Conservation (phyloP, 2,888 invertebrate species). For the Amphipyra berbera region DNA sequence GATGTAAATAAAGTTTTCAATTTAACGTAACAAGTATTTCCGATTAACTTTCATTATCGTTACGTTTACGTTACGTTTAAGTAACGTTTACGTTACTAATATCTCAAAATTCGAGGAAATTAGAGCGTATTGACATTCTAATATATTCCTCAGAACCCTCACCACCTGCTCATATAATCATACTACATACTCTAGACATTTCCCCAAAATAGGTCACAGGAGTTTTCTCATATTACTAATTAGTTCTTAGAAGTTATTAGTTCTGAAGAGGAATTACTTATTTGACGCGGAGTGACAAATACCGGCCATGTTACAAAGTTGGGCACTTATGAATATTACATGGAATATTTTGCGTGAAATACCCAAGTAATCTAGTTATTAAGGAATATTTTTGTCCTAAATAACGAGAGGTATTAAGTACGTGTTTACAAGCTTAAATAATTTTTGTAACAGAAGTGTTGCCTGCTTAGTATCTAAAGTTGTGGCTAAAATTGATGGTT, state of each 20-base stretch:
- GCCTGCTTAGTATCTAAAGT: too few species aligned
- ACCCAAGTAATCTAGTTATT: constrained; percentile 6
- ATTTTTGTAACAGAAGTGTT: too few species aligned
- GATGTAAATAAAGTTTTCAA: too few species aligned
- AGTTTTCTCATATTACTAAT: constrained; percentile 49
- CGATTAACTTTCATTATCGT: too few species aligned
- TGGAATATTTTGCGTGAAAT: constrained; percentile 6
- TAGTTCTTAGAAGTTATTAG: constrained; percentile 37
- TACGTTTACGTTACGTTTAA: too few species aligned
- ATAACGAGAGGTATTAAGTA: background rate
- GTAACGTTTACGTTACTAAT: too few species aligned
- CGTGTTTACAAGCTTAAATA: too few species aligned
- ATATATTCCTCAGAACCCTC: too few species aligned
- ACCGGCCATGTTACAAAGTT: constrained; percentile 13
- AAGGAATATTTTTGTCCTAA: constrained; percentile 4
- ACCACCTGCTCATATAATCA: constrained; percentile 17
- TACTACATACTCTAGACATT: constrained; percentile 1
- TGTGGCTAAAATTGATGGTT: too few species aligned
- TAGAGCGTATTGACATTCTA: too few species aligned
- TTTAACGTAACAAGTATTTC: too few species aligned
- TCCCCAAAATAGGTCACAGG: constrained; percentile 22
- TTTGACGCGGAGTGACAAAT: constrained; percentile 27
- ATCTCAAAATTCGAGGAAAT: too few species aligned
- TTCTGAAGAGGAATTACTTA: constrained; percentile 37
- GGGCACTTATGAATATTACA: constrained; percentile 38